These are phyloP conservation scores for Operophtera brumata DNA, from an alignment of 2,888 invertebrate genomes.

Conservation along the genomic window DNA sequence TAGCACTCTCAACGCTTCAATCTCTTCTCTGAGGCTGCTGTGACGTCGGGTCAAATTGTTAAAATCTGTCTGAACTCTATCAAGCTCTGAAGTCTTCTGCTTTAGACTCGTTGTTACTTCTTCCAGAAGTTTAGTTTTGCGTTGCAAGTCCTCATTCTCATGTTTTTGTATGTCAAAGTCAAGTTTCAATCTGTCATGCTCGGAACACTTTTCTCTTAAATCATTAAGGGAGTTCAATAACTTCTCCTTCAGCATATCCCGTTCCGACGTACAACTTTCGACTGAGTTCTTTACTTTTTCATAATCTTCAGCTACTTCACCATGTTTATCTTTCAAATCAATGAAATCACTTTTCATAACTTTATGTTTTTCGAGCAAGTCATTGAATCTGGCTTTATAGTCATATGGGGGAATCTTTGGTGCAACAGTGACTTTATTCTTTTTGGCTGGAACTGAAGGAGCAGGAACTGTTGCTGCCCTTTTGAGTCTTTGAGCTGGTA, in stretches of 20 bases:
- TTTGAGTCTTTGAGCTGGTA: constrained; percentile 59
- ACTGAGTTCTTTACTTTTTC: constrained; percentile 72
- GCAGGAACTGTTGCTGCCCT: constrained; percentile 63
- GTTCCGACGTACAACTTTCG: constrained; percentile 54
- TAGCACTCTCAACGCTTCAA: constrained; percentile 65
- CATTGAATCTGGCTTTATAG: constrained; percentile 83
- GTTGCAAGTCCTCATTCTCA: constrained; percentile 67
- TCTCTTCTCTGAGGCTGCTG: constrained; percentile 67
- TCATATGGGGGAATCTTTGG: constrained; percentile 83
- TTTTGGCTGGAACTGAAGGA: constrained; percentile 51
- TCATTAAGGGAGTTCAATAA: constrained; percentile 59
- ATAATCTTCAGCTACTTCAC: constrained; percentile 74
- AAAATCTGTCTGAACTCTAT: constrained; percentile 60
- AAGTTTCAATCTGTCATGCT: constrained; percentile 63
- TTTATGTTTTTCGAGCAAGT: constrained; percentile 82
- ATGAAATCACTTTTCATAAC: constrained; percentile 75
- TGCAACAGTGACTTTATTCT: constrained; percentile 62
- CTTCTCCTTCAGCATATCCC: constrained; percentile 64
- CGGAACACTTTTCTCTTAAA: constrained; percentile 56
- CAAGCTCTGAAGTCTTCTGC: constrained; percentile 62
- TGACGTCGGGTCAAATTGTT: constrained; percentile 62
- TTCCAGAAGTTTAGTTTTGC: constrained; percentile 65
- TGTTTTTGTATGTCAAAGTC: constrained; percentile 68
- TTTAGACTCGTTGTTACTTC: constrained; percentile 66
- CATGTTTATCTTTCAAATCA: constrained; percentile 74